These are phyloP conservation scores for Tetramorium bicarinatum DNA, from an alignment of 2,888 invertebrate species.

Conservation along the genomic window DNA sequence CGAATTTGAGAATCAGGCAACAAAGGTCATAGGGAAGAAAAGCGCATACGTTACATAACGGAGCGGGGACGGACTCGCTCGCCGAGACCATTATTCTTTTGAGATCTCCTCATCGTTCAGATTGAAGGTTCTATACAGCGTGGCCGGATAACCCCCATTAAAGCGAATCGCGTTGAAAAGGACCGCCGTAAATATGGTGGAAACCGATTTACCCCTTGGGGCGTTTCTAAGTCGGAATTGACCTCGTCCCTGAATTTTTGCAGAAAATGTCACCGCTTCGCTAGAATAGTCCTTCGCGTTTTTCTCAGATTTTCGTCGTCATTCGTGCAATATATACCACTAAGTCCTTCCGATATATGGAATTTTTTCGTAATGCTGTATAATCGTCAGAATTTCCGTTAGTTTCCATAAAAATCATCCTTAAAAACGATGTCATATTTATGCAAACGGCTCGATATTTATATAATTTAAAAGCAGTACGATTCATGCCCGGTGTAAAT, in stretches of 20 bases:
- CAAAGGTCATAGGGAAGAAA: slow-evolving; percentile 40
- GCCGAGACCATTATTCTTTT: slow-evolving; percentile 63
- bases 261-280: slow-evolving; percentile 31
- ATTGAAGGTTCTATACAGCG: slow-evolving; percentile 65
- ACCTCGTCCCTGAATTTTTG: slow-evolving; percentile 34
- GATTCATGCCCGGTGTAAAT: slow-evolving; percentile 37
- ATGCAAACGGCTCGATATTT: slow-evolving; percentile 10
- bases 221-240: slow-evolving; percentile 48
- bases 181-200: slow-evolving; percentile 60
- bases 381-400: neutral
- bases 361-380: neutral
- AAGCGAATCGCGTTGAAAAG: slow-evolving; percentile 73
- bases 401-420: neutral
- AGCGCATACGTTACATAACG: slow-evolving; percentile 55
- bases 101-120: slow-evolving; percentile 23
- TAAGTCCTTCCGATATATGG: neutral
- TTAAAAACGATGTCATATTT: neutral
- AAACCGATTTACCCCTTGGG: slow-evolving; percentile 62
- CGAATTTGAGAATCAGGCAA: slow-evolving; percentile 35
- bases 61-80: slow-evolving; percentile 40
- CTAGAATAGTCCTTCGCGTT: slow-evolving; percentile 1
- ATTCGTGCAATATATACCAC: neutral
- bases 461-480: slow-evolving; percentile 1
- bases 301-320: neutral
- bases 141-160: slow-evolving; percentile 71